Evolutionary conservation across 2,797 vertebrate species (phyloP).

Genomic region (Hylomyscus alleni): DNA sequence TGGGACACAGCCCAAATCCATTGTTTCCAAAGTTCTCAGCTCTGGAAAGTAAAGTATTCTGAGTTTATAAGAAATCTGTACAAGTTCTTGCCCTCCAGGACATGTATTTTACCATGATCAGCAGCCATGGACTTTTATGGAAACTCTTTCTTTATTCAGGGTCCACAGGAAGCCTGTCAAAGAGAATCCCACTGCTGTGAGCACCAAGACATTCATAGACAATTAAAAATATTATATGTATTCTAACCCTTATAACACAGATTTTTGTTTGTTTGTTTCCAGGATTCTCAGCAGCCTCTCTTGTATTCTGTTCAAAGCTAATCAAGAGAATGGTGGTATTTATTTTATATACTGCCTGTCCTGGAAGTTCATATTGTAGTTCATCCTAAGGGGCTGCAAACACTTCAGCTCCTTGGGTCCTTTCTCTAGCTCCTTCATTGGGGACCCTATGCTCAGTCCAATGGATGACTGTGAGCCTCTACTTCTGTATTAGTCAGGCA

Average conservation of each 20-base stretch:
- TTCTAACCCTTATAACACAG: background rate
- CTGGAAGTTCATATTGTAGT: no score
- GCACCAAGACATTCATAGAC: background rate
- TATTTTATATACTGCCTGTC: background rate
- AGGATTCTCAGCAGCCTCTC: background rate
- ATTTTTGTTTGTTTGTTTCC: slow-evolving; percentile 6
- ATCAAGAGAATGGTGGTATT: background rate
- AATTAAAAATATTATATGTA: background rate
- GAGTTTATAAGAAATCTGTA: slow-evolving; percentile 38
- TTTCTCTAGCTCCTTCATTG: no score
- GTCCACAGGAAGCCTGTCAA: background rate
- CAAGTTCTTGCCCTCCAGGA: background rate
- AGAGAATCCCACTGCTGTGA: background rate
- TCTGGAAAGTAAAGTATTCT: slow-evolving; percentile 49
- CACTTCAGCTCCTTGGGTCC: no score
- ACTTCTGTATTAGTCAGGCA: no score
- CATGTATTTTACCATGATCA: slow-evolving; percentile 38
- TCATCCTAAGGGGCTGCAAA: no score
- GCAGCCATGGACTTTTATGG: background rate
- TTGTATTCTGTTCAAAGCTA: background rate
- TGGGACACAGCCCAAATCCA: background rate
- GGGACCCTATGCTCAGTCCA: no score
- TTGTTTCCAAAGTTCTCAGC: slow-evolving; percentile 38
- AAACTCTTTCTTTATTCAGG: background rate
- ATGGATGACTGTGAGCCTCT: no score